These are phyloP conservation scores for Lordiphosa fenestrarum DNA, from an alignment of 2,888 invertebrate genomes.

Conservation along the genomic window DNA sequence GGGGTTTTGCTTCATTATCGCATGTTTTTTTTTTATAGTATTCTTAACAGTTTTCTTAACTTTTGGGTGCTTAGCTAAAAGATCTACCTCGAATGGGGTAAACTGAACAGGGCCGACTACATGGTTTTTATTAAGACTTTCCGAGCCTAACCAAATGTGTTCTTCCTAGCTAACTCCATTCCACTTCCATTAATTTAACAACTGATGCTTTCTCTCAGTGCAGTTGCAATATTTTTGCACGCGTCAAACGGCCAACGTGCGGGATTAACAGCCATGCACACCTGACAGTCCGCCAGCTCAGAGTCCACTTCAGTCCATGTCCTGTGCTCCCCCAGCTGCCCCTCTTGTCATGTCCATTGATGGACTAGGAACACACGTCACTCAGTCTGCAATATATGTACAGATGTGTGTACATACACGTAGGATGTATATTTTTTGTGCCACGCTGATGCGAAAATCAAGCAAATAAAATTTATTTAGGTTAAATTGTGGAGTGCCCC, in stretches of 20 bases:
- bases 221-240: slow-evolving; percentile 55
- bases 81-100: no score
- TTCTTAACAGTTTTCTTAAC: no score
- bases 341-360: slow-evolving; percentile 46
- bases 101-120: no score
- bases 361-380: slow-evolving; percentile 57
- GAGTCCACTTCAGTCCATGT: slow-evolving; percentile 24
- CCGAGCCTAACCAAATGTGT: no score
- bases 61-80: no score
- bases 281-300: slow-evolving; percentile 14
- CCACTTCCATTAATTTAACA: no score
- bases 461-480: slow-evolving; percentile 66
- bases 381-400: slow-evolving; percentile 11
- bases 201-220: slow-evolving; percentile 9
- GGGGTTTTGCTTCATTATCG: no score
- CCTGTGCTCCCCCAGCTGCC: slow-evolving; percentile 23
- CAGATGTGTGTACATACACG: neutral
- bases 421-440: slow-evolving; percentile 27
- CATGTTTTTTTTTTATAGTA: no score
- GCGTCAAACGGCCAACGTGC: slow-evolving; percentile 60
- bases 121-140: no score
- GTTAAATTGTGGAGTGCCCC: slow-evolving; percentile 16
- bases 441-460: slow-evolving; percentile 44
- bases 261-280: slow-evolving; percentile 55
- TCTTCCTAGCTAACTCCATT: neutral